These are phyloP conservation scores for Lysiphlebus fabarum DNA, from an alignment of 1,140 invertebrate genomes.

Conservation along the genomic window DNA sequence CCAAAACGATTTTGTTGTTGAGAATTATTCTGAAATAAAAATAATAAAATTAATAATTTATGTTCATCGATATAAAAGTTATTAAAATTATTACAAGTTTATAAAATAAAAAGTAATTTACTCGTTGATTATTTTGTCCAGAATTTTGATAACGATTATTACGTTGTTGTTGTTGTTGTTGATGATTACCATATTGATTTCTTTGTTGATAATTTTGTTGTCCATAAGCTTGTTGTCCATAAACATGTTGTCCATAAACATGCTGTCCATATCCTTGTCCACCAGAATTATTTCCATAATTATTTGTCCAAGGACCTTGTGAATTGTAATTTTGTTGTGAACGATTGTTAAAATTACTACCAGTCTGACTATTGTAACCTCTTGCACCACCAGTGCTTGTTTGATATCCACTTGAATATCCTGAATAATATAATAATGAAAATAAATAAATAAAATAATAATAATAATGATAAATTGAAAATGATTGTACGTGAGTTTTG, in stretches of 20 bases:
- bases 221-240: slow-evolving; percentile 25
- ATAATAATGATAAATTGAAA: not conserved
- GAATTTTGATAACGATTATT: slow-evolving; percentile 16
- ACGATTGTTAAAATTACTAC: slow-evolving; percentile 21
- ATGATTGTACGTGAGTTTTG: slow-evolving; percentile 5
- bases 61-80: not conserved
- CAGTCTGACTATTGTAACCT: slow-evolving; percentile 28
- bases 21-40: slow-evolving; percentile 28
- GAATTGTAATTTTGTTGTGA: slow-evolving; percentile 22
- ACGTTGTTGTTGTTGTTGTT: slow-evolving; percentile 7
- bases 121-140: slow-evolving; percentile 20
- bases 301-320: slow-evolving; percentile 14
- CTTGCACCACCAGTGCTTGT: slow-evolving; percentile 18
- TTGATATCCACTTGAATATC: slow-evolving; percentile 39
- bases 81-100: slow-evolving; percentile 2
- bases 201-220: slow-evolving; percentile 26
- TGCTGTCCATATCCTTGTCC: slow-evolving; percentile 16
- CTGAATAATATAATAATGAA: slow-evolving; percentile 28
- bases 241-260: too few species aligned
- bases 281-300: slow-evolving; percentile 24
- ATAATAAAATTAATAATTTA: slow-evolving; percentile 4
- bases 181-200: slow-evolving; percentile 20
- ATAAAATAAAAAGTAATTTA: slow-evolving; percentile 16
- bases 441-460: slow-evolving; percentile 14
- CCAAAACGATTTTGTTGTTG: slow-evolving; percentile 31